These are phyloP conservation scores for Drosophila quadrilineata DNA, from an alignment of 1,140 invertebrate species.

Conservation along the genomic window DNA sequence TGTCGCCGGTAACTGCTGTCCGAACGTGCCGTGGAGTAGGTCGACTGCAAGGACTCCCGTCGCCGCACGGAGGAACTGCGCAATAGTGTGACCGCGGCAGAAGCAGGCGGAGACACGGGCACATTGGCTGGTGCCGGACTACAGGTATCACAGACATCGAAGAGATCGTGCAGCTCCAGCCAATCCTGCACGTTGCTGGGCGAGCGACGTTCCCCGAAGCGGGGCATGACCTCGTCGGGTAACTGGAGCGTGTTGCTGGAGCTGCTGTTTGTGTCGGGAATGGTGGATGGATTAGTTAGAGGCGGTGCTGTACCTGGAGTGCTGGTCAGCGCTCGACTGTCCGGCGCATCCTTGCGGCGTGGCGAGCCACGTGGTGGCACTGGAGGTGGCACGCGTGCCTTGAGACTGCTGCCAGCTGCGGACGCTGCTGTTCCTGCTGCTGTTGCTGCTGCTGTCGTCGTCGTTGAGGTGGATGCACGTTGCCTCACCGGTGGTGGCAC, in stretches of 20 bases:
- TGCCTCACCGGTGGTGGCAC: conserved; percentile 64
- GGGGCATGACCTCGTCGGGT: conserved; percentile 45
- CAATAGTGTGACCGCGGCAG: conserved; percentile 10
- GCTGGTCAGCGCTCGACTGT: conserved; percentile 56
- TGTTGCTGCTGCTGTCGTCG: neutral
- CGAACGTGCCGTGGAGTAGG: conserved; percentile 61
- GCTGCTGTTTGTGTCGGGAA: conserved; percentile 8
- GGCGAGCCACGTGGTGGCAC: conserved; percentile 91
- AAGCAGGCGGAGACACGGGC: conserved; percentile 2
- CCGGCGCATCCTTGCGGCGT: conserved; percentile 82
- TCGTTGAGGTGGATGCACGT: conserved; percentile 38
- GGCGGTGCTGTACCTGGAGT: conserved; percentile 64
- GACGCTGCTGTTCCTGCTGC: conserved; percentile 32
- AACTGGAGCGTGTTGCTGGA: conserved; percentile 47
- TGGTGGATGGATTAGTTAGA: conserved; percentile 20
- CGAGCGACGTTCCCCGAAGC: conserved; percentile 72
- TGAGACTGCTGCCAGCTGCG: conserved; percentile 61
- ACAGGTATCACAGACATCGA: conserved; percentile 32
- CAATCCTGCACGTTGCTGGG: conserved; percentile 79
- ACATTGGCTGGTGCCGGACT: neutral
- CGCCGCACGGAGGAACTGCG: conserved; percentile 30
- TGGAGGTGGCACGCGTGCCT: conserved; percentile 88
- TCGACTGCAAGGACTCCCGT: conserved; percentile 58
- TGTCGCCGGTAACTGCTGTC: conserved; percentile 51
- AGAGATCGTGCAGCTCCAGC: conserved; percentile 77